Base-by-base conservation (phyloP, 2,888 invertebrate genomes). In the Smittia aterrima region DNA sequence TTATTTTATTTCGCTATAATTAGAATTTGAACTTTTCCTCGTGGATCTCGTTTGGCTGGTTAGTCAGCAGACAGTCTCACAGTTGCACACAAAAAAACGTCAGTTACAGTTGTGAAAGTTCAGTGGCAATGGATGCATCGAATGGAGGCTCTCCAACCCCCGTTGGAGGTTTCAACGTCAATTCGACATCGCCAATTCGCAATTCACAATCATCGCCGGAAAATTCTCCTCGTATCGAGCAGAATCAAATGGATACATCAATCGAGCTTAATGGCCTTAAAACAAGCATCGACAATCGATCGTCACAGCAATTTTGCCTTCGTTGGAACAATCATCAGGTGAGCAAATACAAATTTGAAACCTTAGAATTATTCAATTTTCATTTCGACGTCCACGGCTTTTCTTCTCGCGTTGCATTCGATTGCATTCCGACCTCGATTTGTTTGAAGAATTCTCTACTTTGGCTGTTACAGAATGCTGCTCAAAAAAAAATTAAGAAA, bases 291-390 rank as follows among this genome's bases (percentile, higher is more conserved):
- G 53, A 18, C 4, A 58, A 22, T 58, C 58, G 24, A 64, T 64
- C 58, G 20, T 58, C 64, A 16, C 72, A 72, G 53, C 92, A 92
- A 83, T 92, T 92, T 84, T 92, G 92, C 82, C 86, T 93, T 80
- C 87, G 92, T 82, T 93, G 92, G 92, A 92, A 92, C 84, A 92
- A 92, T 83, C 91, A 89, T 83, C 89, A 89, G 87, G 89, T 88
- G 85, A 86, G 72, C 47, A 6, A 38, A n/a, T 66, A 9, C 22
- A 53, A 53, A 53, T 6, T 18, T 7, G 22, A 6, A 25, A 64
- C 4, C 64, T n/a, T 9, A 27, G 3, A 27, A 64, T 18, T 24
- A 7, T 20, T 18, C 18, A 58, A 58, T 22, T n/a, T 38, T 38
- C 38, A 38, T 38, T 38, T 38, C 2, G 16, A 11, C 16, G 47